Evolutionary conservation across 2,113 vertebrate genomes (phyloP).

Genomic region (Dascyllus trimaculatus): DNA sequence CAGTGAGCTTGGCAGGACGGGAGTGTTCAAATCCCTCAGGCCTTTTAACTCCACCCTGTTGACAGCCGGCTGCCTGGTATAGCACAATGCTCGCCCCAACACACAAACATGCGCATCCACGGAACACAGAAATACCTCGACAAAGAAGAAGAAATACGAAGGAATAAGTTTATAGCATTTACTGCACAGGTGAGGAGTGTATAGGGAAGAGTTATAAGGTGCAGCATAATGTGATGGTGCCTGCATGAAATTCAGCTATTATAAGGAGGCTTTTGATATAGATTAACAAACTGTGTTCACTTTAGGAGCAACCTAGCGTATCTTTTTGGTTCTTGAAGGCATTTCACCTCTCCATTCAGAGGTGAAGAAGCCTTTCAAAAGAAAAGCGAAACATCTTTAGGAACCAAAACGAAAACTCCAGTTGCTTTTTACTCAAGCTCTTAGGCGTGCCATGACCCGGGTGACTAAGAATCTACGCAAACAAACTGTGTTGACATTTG

Average conservation of each 20-base stretch:
- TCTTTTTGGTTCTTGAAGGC: too few relatives aligned
- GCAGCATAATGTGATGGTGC: background rate
- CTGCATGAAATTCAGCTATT: background rate
- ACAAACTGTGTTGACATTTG: too few relatives aligned
- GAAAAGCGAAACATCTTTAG: too few relatives aligned
- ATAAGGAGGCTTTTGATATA: background rate
- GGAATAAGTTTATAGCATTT: constrained; percentile 27
- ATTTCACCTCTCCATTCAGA: too few relatives aligned
- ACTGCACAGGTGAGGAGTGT: constrained; percentile 25
- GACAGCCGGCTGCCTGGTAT: constrained; percentile 76
- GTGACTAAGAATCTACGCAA: too few relatives aligned
- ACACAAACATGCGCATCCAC: constrained; percentile 60
- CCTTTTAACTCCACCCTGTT: constrained; percentile 78
- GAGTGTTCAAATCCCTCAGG: constrained; percentile 77
- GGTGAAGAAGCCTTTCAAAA: too few relatives aligned
- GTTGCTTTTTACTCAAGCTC: too few relatives aligned
- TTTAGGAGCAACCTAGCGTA: too few relatives aligned
- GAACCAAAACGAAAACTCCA: too few relatives aligned
- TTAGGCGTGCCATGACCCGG: too few relatives aligned
- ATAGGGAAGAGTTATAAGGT: constrained; percentile 3
- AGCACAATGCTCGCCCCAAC: constrained; percentile 66
- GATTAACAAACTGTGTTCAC: too few relatives aligned
- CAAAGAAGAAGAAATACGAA: constrained; percentile 41
- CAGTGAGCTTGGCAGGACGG: constrained; percentile 77
- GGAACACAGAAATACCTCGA: constrained; percentile 47